Conservation (phyloP, 2,113 vertebrate species). For the Bubo blakistoni region DNA sequence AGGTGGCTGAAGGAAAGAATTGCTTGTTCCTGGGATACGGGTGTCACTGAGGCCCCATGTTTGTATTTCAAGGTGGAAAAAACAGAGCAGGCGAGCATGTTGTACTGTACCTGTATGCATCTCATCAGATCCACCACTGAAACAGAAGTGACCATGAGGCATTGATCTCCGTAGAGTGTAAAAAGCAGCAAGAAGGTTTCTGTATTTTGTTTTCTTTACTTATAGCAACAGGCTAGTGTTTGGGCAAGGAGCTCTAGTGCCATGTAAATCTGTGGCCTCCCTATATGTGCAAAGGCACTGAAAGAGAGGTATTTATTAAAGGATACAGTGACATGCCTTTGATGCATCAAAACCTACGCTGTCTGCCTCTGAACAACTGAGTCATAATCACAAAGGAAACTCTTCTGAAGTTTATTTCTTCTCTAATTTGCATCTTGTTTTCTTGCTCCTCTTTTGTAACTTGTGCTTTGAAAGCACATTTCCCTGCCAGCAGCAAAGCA, state of each 20-base stretch:
- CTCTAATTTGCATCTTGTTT: slow-evolving; percentile 54
- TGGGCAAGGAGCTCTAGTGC: not conserved
- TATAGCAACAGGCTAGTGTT: not conserved
- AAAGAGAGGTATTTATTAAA: not conserved
- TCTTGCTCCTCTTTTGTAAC: slow-evolving; percentile 7
- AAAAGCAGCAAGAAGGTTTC: not conserved
- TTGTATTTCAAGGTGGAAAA: not conserved
- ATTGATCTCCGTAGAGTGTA: accelerated
- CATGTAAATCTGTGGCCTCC: not conserved
- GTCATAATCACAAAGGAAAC: not conserved
- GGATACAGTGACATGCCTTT: not conserved
- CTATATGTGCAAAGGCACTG: not conserved
- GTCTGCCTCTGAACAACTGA: slow-evolving; percentile 13
- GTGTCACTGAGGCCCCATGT: not conserved
- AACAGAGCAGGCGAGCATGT: not conserved
- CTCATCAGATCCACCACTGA: not conserved
- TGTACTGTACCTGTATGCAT: not conserved
- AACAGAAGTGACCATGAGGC: not conserved
- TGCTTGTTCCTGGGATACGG: not conserved
- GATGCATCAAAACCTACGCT: not conserved
- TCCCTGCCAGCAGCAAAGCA: slow-evolving; percentile 33
- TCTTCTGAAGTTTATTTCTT: slow-evolving; percentile 45
- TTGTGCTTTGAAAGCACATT: slow-evolving; percentile 47
- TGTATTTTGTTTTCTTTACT: not conserved
- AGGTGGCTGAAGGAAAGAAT: not conserved